A percentile compares a stretch with the other conserved stretches of the same genome.
These are phyloP conservation scores for Limenitis arthemis DNA, from an alignment of 2,888 invertebrate species.

Conservation along the genomic window DNA sequence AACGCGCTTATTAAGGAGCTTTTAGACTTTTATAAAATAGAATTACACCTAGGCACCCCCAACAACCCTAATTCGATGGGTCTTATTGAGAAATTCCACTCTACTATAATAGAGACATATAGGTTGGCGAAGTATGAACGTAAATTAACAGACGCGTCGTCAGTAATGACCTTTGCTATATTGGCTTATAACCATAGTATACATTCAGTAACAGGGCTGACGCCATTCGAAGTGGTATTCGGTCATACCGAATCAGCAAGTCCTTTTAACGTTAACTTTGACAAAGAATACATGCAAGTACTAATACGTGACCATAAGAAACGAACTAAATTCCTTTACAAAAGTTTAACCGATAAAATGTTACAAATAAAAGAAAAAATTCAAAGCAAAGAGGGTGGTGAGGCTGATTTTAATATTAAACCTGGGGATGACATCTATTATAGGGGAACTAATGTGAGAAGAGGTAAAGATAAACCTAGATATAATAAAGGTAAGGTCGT, in stretches of 20 bases:
- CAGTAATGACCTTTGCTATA: slow-evolving; percentile 28
- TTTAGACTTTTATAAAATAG: slow-evolving; percentile 25
- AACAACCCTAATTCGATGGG: too few relatives aligned
- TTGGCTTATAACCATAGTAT: slow-evolving; percentile 29
- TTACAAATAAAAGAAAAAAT: not conserved
- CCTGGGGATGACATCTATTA: too few relatives aligned
- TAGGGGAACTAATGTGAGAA: not conserved
- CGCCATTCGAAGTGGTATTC: slow-evolving; percentile 27
- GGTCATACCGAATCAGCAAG: slow-evolving; percentile 25
- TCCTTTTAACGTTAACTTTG: slow-evolving; percentile 22
- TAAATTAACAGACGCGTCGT: slow-evolving; percentile 16
- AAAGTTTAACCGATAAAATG: not conserved
- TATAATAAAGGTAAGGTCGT: slow-evolving; percentile 16
- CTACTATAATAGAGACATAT: slow-evolving; percentile 9
- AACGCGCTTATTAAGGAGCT: slow-evolving; percentile 23
- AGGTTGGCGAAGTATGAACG: too few relatives aligned
- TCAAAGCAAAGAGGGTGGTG: too few relatives aligned
- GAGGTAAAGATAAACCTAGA: slow-evolving; percentile 10
- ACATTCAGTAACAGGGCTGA: slow-evolving; percentile 21
- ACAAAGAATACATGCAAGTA: slow-evolving; percentile 24
- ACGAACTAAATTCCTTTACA: slow-evolving; percentile 14
- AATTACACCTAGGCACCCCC: slow-evolving; percentile 25
- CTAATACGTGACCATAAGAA: slow-evolving; percentile 26
- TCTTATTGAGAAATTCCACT: too few relatives aligned
- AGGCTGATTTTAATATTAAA: not conserved